Evolutionary conservation across 1,140 invertebrate genomes (phyloP), one percentile per base, ranked within the genome.

Genomic region (Diabrotica virgifera): DNA sequence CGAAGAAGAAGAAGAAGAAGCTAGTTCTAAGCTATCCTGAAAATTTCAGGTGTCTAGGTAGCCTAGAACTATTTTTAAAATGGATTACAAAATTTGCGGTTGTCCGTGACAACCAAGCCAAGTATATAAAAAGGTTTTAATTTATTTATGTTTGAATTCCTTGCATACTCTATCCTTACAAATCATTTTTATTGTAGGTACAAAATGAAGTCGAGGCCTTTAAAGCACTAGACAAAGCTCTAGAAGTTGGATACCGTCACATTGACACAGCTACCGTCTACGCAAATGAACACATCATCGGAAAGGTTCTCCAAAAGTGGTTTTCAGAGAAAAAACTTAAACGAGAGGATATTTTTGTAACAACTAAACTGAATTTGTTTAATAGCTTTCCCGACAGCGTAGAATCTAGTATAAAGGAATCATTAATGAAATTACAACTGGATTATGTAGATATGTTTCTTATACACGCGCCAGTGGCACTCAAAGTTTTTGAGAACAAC

Each of bases 231-330:
- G 24, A 24, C 24, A 24, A 24, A 24, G 91, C 86, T 10, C 72
- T 89, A 8, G 82, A 86, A 69, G 79, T 82, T 55, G 86, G 90
- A 8, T 92, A 91, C 71, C 83, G 89, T 50, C 91, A 91, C 68
- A 91, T 94, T 63, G 92, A 94, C 75, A 91, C 90, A 10, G 91
- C 91, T 36, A 88, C 87, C 68, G 87, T 89, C 76, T 94, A 94
- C 73, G 84, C 86, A 65, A 95, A 94, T 76, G 93, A 94, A 79
- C 82, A 85, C 64, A 85, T 86, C 5, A 92, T 94, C 73, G 92
- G 92, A 12, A 84, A 83, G 54, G 87, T 89, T 52, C 79, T 94
- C 8, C 87, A 89, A 72, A 83, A 87, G 74, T 92, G 90, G 88
- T 81, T 94, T 57, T 79, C 85, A 62, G 24, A 24, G 4, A 24